Percentiles rank a stretch among this genome's conserved stretches.
Conservation (phyloP, 2,113 vertebrate genomes). For the Corydoras sp. region DNA sequence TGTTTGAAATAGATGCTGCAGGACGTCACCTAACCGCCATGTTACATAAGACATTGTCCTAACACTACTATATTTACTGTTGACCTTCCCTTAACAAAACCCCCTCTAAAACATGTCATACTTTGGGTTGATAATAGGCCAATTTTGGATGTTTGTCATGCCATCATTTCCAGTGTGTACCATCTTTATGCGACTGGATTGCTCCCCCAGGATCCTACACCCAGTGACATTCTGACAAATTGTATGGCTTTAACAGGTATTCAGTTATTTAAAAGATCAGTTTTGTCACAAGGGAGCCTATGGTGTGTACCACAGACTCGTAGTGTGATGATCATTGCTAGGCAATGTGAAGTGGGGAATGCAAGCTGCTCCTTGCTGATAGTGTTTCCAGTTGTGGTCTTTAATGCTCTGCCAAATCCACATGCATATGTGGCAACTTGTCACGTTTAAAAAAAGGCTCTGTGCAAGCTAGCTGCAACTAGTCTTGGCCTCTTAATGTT, state of each 20-base stretch:
- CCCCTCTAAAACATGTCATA: slow-evolving; percentile 1
- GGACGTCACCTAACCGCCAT: slow-evolving; percentile 17
- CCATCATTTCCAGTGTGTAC: slow-evolving; percentile 5
- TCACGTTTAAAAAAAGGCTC: slow-evolving; percentile 6
- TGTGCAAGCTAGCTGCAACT: not conserved
- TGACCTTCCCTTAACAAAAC: slow-evolving; percentile 11
- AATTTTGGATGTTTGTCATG: slow-evolving; percentile 29
- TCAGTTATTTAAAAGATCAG: slow-evolving; percentile 5
- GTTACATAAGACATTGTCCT: slow-evolving; percentile 35
- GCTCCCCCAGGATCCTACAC: not conserved
- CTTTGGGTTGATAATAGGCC: not conserved
- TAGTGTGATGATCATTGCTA: slow-evolving; percentile 35
- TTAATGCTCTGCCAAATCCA: slow-evolving; percentile 23
- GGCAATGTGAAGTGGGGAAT: slow-evolving; percentile 12
- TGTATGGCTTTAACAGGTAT: slow-evolving; percentile 24
- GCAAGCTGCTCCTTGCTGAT: slow-evolving; percentile 27
- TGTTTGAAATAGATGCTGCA: slow-evolving; percentile 18
- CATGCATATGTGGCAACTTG: slow-evolving; percentile 12
- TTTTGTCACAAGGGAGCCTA: not conserved
- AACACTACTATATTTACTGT: slow-evolving; percentile 12
- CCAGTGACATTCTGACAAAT: slow-evolving; percentile 8
- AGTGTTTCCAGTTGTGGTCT: slow-evolving; percentile 16
- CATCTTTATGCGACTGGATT: not conserved
- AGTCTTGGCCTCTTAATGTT: not conserved
- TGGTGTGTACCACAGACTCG: not conserved